Base-by-base conservation (phyloP, 1,140 invertebrate species). In the Drosophila tsacasi region DNA sequence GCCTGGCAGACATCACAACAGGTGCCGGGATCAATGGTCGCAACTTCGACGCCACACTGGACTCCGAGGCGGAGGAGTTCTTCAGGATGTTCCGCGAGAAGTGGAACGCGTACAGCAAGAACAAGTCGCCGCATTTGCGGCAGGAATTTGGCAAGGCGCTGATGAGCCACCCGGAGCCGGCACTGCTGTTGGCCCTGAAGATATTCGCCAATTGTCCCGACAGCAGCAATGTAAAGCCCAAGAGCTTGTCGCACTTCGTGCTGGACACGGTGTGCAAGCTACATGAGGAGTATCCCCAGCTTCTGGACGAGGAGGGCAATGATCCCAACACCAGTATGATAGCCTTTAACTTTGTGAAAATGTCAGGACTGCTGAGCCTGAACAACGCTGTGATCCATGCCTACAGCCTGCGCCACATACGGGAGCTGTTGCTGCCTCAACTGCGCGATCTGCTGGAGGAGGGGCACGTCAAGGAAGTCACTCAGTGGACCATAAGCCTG, bases 381-480 rank as follows among this genome's bases (percentile, higher is more conserved):
- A 93, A 94, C 30, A 95, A 94, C 79, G 79, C 94, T 21, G 93
- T 95, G 62, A 93, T 94, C 15, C 74, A 91, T 27, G 82, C 93
- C 19, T 96, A 94, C 84, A 93, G 95, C 75, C 93, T 96, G 74
- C 40, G 89, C 15, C 76, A 93, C 10, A 93, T 95, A 59, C 93
- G 93, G 50, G 92, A 94, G 62, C 75, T 94, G 30, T 94, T 96
- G 84, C 47, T 95, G 25, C 91, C 93, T 49, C 92, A 94, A 63
- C 93, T 96, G 47, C 83, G 94, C 75, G 82, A 94, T 37, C 92
- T 96, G 65, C 91, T 95, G 39, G 49, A 86, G 17, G 80, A 93
- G 35, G 94, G 94, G 39, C 93, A 94, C 57, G 96, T 94, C 76
- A 96, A 96, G 93, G 95, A 96, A 61, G 91, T 83, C 15, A 68